Conservation (phyloP, 2,888 invertebrate genomes). For the Chironomus tentans region DNA sequence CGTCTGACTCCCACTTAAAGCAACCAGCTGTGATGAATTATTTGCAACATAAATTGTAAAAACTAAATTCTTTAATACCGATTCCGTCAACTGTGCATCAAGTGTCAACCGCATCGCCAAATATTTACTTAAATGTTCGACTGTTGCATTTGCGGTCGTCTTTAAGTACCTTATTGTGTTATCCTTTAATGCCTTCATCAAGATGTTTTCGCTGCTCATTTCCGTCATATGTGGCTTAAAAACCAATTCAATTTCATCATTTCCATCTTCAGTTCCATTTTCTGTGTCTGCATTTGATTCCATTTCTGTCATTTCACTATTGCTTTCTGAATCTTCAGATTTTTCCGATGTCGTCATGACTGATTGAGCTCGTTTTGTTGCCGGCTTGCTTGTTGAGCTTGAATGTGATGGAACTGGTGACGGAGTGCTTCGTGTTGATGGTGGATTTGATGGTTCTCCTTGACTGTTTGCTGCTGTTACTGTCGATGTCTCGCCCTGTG, state of each 20-base stretch:
- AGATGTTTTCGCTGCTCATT: conserved; percentile 75
- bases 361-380: conserved; percentile 59
- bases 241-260: conserved; percentile 89
- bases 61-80: conserved; percentile 63
- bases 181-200: conserved; percentile 74
- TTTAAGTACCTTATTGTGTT: conserved; percentile 87
- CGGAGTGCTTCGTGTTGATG: conserved; percentile 62
- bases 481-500: not conserved
- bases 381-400: conserved; percentile 52
- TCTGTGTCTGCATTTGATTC: conserved; percentile 77
- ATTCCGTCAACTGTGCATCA: conserved; percentile 69
- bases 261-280: conserved; percentile 58
- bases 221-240: conserved; percentile 94
- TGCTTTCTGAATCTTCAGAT: conserved; percentile 53
- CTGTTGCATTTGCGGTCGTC: conserved; percentile 93
- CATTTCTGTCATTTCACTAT: conserved; percentile 49
- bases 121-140: conserved; percentile 93
- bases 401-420: conserved; percentile 64
- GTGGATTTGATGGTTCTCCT: conserved; percentile 47
- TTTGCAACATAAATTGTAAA: conserved; percentile 91
- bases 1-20: conserved; percentile 79
- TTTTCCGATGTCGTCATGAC: conserved; percentile 51
- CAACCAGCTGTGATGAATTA: conserved; percentile 71
- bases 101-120: conserved; percentile 83
- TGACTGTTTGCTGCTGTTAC: conserved; percentile 28